Evolutionary conservation across 1,140 invertebrate species (phyloP).

Genomic region (Amphibalanus amphitrite): DNA sequence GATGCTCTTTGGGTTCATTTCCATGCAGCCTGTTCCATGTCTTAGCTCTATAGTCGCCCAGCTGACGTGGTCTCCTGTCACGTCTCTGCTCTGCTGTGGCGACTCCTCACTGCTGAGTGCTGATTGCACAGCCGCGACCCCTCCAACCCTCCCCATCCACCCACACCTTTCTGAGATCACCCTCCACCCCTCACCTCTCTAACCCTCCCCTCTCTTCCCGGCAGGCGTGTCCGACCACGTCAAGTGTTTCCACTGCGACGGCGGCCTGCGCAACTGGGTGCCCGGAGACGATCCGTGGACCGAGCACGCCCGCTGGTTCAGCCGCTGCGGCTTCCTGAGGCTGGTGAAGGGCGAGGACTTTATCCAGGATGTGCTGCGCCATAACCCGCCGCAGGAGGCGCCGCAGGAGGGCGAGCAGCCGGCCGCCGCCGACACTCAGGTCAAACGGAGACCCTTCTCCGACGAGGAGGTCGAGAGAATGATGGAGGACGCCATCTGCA

Average conservation of each 20-base stretch:
- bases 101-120: too few relatives aligned
- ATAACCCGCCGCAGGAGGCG: not conserved
- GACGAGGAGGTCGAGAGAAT: not conserved
- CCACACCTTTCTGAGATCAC: too few relatives aligned
- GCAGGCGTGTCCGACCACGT: conserved; percentile 47
- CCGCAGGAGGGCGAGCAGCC: not conserved
- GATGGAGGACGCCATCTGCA: not conserved
- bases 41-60: too few relatives aligned
- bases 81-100: too few relatives aligned
- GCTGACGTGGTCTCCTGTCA: too few relatives aligned
- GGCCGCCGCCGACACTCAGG: not conserved
- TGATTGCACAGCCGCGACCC: too few relatives aligned
- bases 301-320: conserved; percentile 80
- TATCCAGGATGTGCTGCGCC: conserved; percentile 34
- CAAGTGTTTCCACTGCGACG: conserved; percentile 80
- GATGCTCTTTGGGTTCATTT: too few relatives aligned
- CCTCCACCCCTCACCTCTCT: too few relatives aligned
- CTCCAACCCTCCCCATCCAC: too few relatives aligned
- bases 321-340: conserved; percentile 56
- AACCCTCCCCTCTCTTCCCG: conserved; percentile 8
- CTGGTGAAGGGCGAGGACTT: conserved; percentile 62
- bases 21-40: too few relatives aligned
- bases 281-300: conserved; percentile 66
- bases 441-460: not conserved
- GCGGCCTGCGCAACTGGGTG: conserved; percentile 69